These are phyloP conservation scores for Drosophila niveifrons DNA, from an alignment of 2,888 invertebrate species.

Conservation along the genomic window DNA sequence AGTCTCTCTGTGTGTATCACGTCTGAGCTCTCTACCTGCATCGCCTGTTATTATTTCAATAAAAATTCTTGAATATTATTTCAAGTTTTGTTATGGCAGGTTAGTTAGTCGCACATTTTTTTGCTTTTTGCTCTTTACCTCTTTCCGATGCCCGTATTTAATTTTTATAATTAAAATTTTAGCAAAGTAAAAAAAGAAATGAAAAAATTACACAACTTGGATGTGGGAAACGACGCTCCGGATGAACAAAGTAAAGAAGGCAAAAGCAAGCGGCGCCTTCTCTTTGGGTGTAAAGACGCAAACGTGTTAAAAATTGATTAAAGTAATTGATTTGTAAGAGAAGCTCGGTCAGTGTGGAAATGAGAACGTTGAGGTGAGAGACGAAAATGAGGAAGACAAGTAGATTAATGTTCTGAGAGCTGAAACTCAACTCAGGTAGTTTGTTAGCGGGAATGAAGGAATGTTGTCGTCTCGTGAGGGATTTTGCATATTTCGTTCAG, in stretches of 20 bases:
- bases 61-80: slow-evolving; percentile 81
- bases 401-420: slow-evolving; percentile 35
- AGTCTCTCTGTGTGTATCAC: slow-evolving; percentile 5
- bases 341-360: slow-evolving; percentile 29
- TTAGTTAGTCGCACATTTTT: slow-evolving; percentile 62
- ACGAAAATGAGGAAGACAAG: not conserved
- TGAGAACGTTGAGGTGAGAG: not conserved
- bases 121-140: slow-evolving; percentile 8
- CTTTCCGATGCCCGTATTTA: slow-evolving; percentile 59
- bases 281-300: slow-evolving; percentile 55
- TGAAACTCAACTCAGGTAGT: slow-evolving; percentile 31
- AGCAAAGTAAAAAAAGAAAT: slow-evolving; percentile 41
- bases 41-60: slow-evolving; percentile 75
- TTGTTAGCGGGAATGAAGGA: slow-evolving; percentile 36
- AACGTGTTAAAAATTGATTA: slow-evolving; percentile 79
- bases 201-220: slow-evolving; percentile 37
- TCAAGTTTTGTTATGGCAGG: slow-evolving; percentile 76
- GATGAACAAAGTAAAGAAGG: slow-evolving; percentile 29
- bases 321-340: slow-evolving; percentile 72
- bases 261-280: slow-evolving; percentile 33
- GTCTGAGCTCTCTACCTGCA: slow-evolving; percentile 42
- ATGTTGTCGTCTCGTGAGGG: slow-evolving; percentile 18
- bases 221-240: slow-evolving; percentile 29
- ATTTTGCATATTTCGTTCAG: slow-evolving; percentile 43
- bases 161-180: slow-evolving; percentile 77